A percentile compares a stretch with the other conserved stretches of the same genome.
Evolutionary conservation across 2,797 vertebrate species (phyloP).

Genomic region (Gymnodraco acuticeps): DNA sequence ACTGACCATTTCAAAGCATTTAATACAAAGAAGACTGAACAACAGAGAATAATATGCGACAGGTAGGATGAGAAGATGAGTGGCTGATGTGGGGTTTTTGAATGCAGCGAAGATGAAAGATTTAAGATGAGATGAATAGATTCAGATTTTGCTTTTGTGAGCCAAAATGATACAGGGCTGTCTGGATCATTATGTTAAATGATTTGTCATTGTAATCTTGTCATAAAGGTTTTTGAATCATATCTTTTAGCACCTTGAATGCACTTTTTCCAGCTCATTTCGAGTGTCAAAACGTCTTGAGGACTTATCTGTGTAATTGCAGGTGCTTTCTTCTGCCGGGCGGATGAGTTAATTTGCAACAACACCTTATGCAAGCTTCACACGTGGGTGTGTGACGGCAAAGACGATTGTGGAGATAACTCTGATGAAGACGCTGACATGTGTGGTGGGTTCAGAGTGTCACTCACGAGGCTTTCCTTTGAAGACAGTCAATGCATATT

Average conservation of each 20-base stretch:
- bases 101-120: background rate
- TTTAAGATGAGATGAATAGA: slow-evolving; percentile 1
- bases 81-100: background rate
- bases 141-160: background rate
- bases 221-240: background rate
- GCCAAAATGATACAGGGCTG: slow-evolving; percentile 15
- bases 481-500: slow-evolving; percentile 48
- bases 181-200: slow-evolving; percentile 28
- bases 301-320: slow-evolving; percentile 54
- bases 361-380: slow-evolving; percentile 97
- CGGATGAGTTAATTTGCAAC: slow-evolving; percentile 97
- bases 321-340: slow-evolving; percentile 94
- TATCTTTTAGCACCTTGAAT: slow-evolving; percentile 5
- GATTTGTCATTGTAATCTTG: slow-evolving; percentile 11
- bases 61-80: background rate
- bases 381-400: slow-evolving; percentile 97
- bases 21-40: background rate
- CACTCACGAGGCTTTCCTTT: slow-evolving; percentile 25
- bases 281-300: background rate
- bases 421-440: slow-evolving; percentile 95
- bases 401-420: slow-evolving; percentile 98
- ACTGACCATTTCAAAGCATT: background rate
- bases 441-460: slow-evolving; percentile 88
- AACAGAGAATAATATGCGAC: background rate
- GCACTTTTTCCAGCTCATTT: slow-evolving; percentile 7